A percentile compares a stretch with the other conserved stretches of the same genome.
Evolutionary conservation across 2,888 invertebrate genomes (phyloP).

Genomic region (Eustalomyia histrio): DNA sequence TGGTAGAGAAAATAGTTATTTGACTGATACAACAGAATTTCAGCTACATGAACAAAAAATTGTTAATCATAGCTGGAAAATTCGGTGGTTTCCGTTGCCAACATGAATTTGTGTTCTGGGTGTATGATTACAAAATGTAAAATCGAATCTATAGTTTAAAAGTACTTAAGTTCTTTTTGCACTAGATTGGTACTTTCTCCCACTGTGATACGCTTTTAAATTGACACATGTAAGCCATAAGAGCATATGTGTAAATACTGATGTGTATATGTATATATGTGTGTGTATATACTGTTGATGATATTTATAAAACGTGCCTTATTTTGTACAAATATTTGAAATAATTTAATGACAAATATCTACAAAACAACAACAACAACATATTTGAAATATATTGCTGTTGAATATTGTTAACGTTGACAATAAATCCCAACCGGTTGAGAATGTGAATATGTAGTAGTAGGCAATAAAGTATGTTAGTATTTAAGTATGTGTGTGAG

Average conservation of each 20-base stretch:
- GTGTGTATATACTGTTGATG: slow-evolving; percentile 6
- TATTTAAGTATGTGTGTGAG: neutral
- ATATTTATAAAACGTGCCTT: slow-evolving; percentile 50
- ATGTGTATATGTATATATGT: neutral
- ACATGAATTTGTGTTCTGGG: no score
- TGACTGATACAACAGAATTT: no score
- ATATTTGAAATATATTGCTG: slow-evolving; percentile 40
- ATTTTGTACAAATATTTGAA: slow-evolving; percentile 54
- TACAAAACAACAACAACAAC: slow-evolving; percentile 8
- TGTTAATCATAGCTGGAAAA: no score
- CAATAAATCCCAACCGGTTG: slow-evolving; percentile 24
- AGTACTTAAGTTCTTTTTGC: no score
- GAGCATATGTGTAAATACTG: neutral
- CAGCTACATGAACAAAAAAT: no score
- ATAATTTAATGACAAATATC: slow-evolving; percentile 50
- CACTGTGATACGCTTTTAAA: no score
- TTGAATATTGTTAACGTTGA: slow-evolving; percentile 33
- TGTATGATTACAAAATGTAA: no score
- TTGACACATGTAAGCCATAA: neutral
- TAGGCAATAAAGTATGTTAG: neutral
- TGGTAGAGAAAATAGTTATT: no score
- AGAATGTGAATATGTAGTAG: neutral
- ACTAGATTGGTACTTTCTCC: no score
- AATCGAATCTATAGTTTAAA: no score
- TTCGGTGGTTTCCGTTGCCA: no score